These are phyloP conservation scores for Hypercompe scribonia DNA, from an alignment of 2,888 invertebrate species.

Conservation along the genomic window DNA sequence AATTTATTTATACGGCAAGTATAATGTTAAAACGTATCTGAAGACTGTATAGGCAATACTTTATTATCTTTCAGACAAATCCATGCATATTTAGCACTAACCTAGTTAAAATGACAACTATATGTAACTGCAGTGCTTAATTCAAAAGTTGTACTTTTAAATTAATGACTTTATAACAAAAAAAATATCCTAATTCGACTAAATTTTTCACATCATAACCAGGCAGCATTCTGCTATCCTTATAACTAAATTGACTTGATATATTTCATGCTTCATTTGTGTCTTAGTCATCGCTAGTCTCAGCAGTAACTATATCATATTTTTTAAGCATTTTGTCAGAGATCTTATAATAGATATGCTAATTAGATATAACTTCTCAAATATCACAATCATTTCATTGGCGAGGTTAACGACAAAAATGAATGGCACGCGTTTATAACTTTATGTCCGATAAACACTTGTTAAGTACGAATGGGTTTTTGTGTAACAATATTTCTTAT, in stretches of 20 bases:
- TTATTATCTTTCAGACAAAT: conserved; percentile 22
- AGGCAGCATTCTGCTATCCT: background rate
- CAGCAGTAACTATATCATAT: conserved; percentile 6
- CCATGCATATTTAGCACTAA: conserved; percentile 46
- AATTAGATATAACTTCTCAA: conserved; percentile 24
- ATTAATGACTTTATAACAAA: background rate
- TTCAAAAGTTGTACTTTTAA: conserved; percentile 9
- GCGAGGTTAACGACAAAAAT: conserved; percentile 21
- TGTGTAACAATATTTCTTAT: background rate
- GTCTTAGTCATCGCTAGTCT: background rate
- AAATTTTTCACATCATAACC: conserved; percentile 4
- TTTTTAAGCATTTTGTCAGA: conserved; percentile 20
- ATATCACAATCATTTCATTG: conserved; percentile 49
- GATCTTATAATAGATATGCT: conserved; percentile 13
- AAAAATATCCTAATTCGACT: background rate
- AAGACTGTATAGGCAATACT: background rate
- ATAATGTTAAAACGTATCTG: background rate
- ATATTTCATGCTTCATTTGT: background rate
- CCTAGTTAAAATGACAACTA: conserved; percentile 38
- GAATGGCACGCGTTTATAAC: conserved; percentile 28
- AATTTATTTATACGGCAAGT: background rate
- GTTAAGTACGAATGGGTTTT: background rate
- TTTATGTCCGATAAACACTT: background rate
- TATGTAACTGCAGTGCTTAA: conserved; percentile 15
- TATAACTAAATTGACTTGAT: conserved; percentile 4